Evolutionary conservation across 92 coral and sea anemone genomes (phyloP).

Genomic region (Meandrina meandrites): DNA sequence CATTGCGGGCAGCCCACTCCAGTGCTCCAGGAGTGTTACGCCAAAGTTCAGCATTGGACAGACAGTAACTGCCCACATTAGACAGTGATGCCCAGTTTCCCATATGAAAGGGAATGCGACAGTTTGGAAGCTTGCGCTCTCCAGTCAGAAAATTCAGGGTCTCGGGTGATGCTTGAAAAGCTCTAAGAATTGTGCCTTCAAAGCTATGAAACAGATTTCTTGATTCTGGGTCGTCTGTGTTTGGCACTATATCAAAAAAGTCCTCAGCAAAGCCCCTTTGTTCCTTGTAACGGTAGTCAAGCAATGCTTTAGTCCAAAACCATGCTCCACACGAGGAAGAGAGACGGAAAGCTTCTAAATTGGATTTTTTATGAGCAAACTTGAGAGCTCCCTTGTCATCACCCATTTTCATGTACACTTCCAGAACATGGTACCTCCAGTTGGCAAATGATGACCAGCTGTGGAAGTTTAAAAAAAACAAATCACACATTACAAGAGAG

Average conservation of each 20-base stretch:
- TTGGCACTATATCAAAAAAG: slow-evolving; percentile 38
- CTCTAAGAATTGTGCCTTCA: slow-evolving; percentile 73
- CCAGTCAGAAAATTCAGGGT: slow-evolving; percentile 66
- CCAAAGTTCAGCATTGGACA: slow-evolving; percentile 76
- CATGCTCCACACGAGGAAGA: slow-evolving; percentile 70
- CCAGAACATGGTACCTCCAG: slow-evolving; percentile 83
- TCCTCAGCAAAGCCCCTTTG: slow-evolving; percentile 70
- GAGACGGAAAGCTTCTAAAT: slow-evolving; percentile 62
- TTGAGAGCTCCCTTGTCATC: slow-evolving; percentile 71
- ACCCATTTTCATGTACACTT: slow-evolving; percentile 74
- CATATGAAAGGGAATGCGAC: slow-evolving; percentile 63
- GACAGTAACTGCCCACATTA: slow-evolving; percentile 67
- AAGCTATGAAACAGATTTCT: slow-evolving; percentile 18
- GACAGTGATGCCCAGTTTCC: slow-evolving; percentile 61
- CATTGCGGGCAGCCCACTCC: slow-evolving; percentile 72
- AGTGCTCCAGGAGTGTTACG: slow-evolving; percentile 70
- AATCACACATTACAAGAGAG: neutral
- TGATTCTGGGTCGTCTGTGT: slow-evolving; percentile 10
- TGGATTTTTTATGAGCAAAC: slow-evolving; percentile 74
- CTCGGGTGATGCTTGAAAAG: slow-evolving; percentile 68
- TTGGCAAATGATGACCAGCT: slow-evolving; percentile 87
- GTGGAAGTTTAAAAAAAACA: neutral
- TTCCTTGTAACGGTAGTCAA: slow-evolving; percentile 65
- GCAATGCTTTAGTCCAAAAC: slow-evolving; percentile 72
- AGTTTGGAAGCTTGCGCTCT: slow-evolving; percentile 67